Conservation (phyloP, 2,797 vertebrate species). For the Amblyraja radiata region DNA sequence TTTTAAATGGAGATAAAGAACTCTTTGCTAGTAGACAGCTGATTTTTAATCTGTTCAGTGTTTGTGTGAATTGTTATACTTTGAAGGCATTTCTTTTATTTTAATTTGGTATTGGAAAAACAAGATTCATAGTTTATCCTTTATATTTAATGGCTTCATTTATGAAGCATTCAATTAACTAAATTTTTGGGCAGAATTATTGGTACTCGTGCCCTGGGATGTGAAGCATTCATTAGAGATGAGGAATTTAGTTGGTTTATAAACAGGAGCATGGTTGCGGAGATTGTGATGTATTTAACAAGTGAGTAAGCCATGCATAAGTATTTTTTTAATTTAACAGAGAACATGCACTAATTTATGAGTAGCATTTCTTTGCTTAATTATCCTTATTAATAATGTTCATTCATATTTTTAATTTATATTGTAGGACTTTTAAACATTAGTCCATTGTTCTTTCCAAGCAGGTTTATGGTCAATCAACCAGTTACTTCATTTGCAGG, state of each 20-base stretch:
- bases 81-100: not conserved
- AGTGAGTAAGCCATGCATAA: not conserved
- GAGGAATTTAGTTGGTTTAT: not conserved
- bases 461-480: not conserved
- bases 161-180: not conserved
- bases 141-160: not conserved
- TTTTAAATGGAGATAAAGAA: conserved; percentile 40
- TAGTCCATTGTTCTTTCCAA: not conserved
- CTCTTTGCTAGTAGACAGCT: not conserved
- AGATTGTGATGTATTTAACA: not conserved
- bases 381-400: not conserved
- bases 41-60: not conserved
- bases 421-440: not conserved
- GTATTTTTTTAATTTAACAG: not conserved
- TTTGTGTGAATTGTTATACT: not conserved
- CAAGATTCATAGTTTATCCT: not conserved
- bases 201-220: no score
- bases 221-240: not conserved
- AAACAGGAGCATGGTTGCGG: not conserved
- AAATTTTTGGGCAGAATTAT: not conserved
- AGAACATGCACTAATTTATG: no score
- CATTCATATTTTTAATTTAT: no score
- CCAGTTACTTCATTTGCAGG: not conserved
- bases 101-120: not conserved
- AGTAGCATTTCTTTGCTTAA: not conserved